A percentile compares a stretch with the other conserved stretches of the same genome.
phyloP scores from a whole-genome alignment of 2,797 vertebrate genomes.

The Pagetopsis macropterus region DNA sequence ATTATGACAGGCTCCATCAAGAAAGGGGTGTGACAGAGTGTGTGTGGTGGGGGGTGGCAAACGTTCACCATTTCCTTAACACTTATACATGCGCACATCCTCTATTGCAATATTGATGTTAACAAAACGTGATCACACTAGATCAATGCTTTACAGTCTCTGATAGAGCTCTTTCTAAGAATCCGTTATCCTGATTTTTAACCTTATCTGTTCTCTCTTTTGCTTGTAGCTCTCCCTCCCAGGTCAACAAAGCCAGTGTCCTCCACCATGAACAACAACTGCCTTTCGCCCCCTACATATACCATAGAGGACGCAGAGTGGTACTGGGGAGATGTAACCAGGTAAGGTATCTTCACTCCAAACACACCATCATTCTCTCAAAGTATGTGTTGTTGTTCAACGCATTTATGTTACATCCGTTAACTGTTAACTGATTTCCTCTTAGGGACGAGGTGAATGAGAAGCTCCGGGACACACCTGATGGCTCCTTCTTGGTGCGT shows the following conservation, averaged over 20 bases:
- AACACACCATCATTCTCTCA: not conserved
- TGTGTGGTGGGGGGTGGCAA: slow-evolving; percentile 5
- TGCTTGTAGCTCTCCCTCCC: slow-evolving; percentile 89
- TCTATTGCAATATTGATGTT: slow-evolving; percentile 17
- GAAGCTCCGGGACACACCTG: slow-evolving; percentile 92
- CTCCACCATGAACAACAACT: slow-evolving; percentile 85
- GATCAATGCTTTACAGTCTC: slow-evolving; percentile 13
- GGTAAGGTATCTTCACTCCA: slow-evolving; percentile 78
- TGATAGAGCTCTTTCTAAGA: slow-evolving; percentile 18
- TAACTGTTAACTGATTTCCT: slow-evolving; percentile 32
- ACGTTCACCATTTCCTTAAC: slow-evolving; percentile 12
- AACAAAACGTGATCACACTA: slow-evolving; percentile 5
- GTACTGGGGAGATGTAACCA: slow-evolving; percentile 98
- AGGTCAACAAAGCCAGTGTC: slow-evolving; percentile 90
- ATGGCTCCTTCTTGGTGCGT: slow-evolving; percentile 95
- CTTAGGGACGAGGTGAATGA: slow-evolving; percentile 95
- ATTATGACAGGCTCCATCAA: slow-evolving; percentile 62
- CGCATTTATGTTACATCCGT: not conserved
- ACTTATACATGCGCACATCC: not conserved
- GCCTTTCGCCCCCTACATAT: slow-evolving; percentile 75
- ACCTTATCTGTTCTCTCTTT: slow-evolving; percentile 28
- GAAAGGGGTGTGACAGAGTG: slow-evolving; percentile 42
- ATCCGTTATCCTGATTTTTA: slow-evolving; percentile 4
- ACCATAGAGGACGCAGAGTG: slow-evolving; percentile 93
- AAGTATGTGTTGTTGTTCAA: not conserved